These are phyloP conservation scores for Agelastica alni DNA, from an alignment of 2,888 invertebrate species.

Conservation along the genomic window DNA sequence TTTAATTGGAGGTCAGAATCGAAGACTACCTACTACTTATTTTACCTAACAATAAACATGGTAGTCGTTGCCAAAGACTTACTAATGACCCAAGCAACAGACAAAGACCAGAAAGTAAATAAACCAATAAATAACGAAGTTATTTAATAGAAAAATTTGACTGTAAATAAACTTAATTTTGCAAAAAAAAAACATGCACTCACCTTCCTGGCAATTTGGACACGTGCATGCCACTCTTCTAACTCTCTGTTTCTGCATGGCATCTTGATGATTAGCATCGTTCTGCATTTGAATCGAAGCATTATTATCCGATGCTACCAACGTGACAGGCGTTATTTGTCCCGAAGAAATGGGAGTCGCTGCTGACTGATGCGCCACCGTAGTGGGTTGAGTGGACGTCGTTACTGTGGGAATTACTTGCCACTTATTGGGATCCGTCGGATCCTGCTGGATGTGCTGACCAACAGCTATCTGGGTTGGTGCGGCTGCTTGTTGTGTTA, in stretches of 20 bases:
- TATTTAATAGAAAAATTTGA: too few relatives aligned
- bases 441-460: constrained; percentile 80
- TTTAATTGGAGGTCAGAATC: too few relatives aligned
- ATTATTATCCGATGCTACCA: constrained; percentile 29
- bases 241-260: constrained; percentile 64
- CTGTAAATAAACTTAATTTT: too few relatives aligned
- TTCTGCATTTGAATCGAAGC: constrained; percentile 30
- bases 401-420: constrained; percentile 65
- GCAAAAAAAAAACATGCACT: too few relatives aligned
- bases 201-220: constrained; percentile 89
- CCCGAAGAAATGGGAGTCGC: constrained; percentile 28
- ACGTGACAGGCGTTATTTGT: constrained; percentile 44
- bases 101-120: too few relatives aligned
- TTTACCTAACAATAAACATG: too few relatives aligned
- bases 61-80: too few relatives aligned
- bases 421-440: constrained; percentile 84
- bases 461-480: constrained; percentile 57
- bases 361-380: constrained; percentile 25
- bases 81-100: too few relatives aligned
- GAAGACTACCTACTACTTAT: too few relatives aligned
- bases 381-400: constrained; percentile 43
- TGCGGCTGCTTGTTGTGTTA: constrained; percentile 59
- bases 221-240: constrained; percentile 96
- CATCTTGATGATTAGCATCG: constrained; percentile 46
- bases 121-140: too few relatives aligned